phyloP scores from a whole-genome alignment of 2,888 invertebrate genomes.

The Ophion costatus region DNA sequence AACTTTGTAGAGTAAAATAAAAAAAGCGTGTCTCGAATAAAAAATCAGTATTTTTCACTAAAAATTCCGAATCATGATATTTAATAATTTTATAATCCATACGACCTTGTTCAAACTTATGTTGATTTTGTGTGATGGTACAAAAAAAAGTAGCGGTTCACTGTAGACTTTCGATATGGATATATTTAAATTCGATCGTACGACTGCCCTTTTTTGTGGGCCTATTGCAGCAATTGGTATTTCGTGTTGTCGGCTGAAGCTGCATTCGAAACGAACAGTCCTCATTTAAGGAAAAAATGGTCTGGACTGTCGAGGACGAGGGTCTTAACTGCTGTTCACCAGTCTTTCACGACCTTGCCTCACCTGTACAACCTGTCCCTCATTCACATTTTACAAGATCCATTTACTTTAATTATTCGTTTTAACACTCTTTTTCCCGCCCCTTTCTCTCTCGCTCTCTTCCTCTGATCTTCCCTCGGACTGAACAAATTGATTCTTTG shows the following conservation, averaged over 20 bases:
- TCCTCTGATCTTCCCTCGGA: background rate
- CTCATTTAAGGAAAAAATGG: constrained; percentile 56
- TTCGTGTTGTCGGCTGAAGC: constrained; percentile 3
- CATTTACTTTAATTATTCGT: constrained; percentile 39
- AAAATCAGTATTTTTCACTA: too few species aligned
- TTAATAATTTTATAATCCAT: too few species aligned
- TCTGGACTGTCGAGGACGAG: constrained; percentile 59
- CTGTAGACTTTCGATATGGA: background rate
- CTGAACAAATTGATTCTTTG: background rate
- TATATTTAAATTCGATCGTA: constrained; percentile 9
- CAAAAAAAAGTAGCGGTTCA: too few species aligned
- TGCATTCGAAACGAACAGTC: background rate
- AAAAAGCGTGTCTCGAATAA: too few species aligned
- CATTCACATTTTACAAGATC: constrained; percentile 51
- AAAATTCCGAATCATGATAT: too few species aligned
- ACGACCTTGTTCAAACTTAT: too few species aligned
- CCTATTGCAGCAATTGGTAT: background rate
- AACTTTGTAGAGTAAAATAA: too few species aligned
- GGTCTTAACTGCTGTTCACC: constrained; percentile 27
- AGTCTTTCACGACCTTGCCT: constrained; percentile 58
- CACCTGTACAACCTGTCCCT: constrained; percentile 61
- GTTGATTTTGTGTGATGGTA: too few species aligned
- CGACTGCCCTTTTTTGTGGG: background rate
- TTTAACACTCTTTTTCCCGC: background rate
- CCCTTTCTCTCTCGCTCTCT: background rate